These are phyloP conservation scores for Leuciscus idus DNA, from an alignment of 2,113 vertebrate species.

Conservation along the genomic window DNA sequence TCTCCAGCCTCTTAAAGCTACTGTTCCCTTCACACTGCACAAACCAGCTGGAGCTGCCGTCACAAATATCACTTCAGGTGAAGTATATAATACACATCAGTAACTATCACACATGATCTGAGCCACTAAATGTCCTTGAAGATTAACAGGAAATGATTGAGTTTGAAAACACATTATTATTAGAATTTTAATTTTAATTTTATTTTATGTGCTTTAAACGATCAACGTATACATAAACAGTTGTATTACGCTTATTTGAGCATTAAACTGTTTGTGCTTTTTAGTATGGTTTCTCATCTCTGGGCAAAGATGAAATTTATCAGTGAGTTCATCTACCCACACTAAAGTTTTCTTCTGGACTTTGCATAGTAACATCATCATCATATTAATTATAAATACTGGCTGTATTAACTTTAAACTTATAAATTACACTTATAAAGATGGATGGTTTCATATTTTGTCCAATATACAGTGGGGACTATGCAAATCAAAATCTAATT, in stretches of 20 bases:
- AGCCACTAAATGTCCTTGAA: conserved; percentile 7
- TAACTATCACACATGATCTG: background rate
- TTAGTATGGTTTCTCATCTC: background rate
- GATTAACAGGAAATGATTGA: conserved; percentile 14
- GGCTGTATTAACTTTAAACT: background rate
- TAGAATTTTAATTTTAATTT: background rate
- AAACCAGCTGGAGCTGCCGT: conserved; percentile 63
- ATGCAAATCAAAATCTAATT: background rate
- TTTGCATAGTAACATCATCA: background rate
- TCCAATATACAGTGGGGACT: background rate
- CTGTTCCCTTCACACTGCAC: conserved; percentile 83
- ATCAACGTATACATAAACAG: background rate
- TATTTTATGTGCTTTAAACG: background rate
- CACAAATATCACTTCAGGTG: conserved; percentile 79
- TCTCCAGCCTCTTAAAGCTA: conserved; percentile 83
- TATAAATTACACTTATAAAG: background rate
- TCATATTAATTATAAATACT: background rate
- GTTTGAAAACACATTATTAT: background rate
- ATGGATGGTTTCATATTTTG: background rate
- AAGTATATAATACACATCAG: conserved; percentile 34
- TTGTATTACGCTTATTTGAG: background rate
- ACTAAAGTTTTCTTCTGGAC: background rate
- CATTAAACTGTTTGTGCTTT: background rate
- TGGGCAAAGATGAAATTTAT: background rate
- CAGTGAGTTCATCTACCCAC: background rate